Evolutionary conservation across 2,888 invertebrate species (phyloP).

Genomic region (Frankliniella intonsa): DNA sequence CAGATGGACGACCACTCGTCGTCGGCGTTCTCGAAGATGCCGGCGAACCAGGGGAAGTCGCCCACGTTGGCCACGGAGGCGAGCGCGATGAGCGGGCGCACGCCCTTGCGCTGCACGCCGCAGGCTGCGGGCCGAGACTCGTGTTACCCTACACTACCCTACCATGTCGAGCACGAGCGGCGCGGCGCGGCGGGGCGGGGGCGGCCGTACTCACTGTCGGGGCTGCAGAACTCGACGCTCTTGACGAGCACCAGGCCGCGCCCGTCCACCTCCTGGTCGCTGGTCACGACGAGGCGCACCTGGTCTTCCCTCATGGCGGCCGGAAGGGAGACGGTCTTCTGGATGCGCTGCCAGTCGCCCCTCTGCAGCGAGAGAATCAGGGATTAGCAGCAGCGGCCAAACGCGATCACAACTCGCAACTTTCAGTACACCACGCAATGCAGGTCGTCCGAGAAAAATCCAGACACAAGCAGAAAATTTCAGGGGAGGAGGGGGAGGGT

Average conservation of each 20-base stretch:
- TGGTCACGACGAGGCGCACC: neutral
- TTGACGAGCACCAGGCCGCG: conserved; percentile 14
- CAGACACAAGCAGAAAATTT: neutral
- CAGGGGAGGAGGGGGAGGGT: neutral
- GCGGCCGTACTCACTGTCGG: neutral
- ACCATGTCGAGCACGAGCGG: neutral
- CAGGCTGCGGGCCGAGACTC: neutral
- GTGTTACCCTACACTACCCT: too few species aligned
- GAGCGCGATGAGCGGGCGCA: conserved; percentile 38
- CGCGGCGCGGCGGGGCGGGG: neutral
- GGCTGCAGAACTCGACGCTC: neutral
- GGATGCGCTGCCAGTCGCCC: neutral
- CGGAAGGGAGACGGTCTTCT: neutral
- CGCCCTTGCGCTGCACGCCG: neutral
- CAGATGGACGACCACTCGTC: conserved; percentile 39
- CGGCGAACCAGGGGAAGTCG: conserved; percentile 42
- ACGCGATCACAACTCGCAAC: neutral
- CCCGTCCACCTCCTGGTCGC: conserved; percentile 9
- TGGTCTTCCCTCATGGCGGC: neutral
- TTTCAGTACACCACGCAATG: neutral
- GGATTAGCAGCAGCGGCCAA: too few species aligned
- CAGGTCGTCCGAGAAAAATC: neutral
- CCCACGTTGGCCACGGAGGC: conserved; percentile 39
- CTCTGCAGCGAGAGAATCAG: neutral
- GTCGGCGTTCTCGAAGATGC: conserved; percentile 36